Conservation (phyloP, 2,888 invertebrate species). For the Clivina fossor region DNA sequence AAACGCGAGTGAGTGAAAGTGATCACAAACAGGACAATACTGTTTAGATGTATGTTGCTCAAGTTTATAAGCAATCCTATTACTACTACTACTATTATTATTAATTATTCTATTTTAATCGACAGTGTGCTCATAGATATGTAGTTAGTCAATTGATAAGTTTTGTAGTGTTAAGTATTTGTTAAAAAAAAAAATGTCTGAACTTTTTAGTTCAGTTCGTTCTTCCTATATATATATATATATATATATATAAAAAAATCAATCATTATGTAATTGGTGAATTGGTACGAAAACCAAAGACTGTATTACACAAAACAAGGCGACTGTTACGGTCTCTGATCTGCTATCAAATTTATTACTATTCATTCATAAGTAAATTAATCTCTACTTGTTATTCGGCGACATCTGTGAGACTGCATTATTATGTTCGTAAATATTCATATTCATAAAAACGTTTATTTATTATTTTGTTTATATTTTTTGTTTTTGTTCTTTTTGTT, state of each 20-base stretch:
- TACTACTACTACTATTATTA: too few species aligned
- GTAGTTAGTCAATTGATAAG: slow-evolving; percentile 32
- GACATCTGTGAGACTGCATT: slow-evolving; percentile 19
- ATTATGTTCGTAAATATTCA: too few species aligned
- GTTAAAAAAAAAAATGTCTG: slow-evolving; percentile 9
- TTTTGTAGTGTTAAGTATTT: slow-evolving; percentile 30
- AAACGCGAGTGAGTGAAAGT: slow-evolving; percentile 23
- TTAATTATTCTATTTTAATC: slow-evolving; percentile 29
- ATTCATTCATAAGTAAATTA: too few species aligned
- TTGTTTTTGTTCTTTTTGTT: too few species aligned
- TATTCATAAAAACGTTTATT: too few species aligned
- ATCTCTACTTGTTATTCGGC: slow-evolving; percentile 16
- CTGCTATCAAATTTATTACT: too few species aligned
- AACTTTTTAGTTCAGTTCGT: slow-evolving; percentile 20
- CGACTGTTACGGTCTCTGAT: slow-evolving; percentile 3
- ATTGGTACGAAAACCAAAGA: slow-evolving; percentile 34
- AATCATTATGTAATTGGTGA: slow-evolving; percentile 26
- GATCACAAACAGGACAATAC: slow-evolving; percentile 18
- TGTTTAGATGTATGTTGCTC: slow-evolving; percentile 31
- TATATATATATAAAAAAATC: too few species aligned
- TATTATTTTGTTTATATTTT: too few species aligned
- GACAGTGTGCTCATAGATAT: slow-evolving; percentile 33
- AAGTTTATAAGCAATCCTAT: slow-evolving; percentile 34
- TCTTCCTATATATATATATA: slow-evolving; percentile 33
- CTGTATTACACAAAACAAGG: slow-evolving; percentile 19